Conservation (phyloP, 2,113 vertebrate genomes). For the Corvus cornix region DNA sequence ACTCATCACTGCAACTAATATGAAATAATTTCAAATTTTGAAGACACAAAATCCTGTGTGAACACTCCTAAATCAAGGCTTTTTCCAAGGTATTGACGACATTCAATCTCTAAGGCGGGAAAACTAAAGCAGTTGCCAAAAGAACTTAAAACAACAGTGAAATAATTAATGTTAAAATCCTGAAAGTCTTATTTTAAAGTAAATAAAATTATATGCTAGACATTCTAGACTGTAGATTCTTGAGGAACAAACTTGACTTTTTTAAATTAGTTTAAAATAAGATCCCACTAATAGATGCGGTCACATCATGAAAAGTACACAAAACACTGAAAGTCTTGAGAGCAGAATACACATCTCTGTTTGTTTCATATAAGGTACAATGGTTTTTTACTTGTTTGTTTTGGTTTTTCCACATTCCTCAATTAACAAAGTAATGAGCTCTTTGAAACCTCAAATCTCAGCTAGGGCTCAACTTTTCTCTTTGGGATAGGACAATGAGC, state of each 20-base stretch:
- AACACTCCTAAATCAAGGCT: neutral
- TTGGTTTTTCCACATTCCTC: neutral
- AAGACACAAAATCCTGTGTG: neutral
- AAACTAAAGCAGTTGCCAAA: neutral
- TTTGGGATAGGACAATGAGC: neutral
- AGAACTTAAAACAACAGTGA: neutral
- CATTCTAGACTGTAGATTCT: neutral
- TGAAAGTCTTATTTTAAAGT: neutral
- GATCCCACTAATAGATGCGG: neutral
- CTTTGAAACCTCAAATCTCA: neutral
- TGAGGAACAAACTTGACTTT: neutral
- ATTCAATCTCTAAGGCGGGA: neutral
- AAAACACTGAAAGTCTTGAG: neutral
- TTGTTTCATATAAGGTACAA: neutral
- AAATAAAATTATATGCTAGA: neutral
- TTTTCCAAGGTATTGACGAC: neutral
- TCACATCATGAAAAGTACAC: neutral
- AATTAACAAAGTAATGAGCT: neutral
- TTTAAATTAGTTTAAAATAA: neutral
- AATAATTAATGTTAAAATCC: neutral
- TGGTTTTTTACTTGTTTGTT: rapidly evolving
- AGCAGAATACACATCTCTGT: neutral
- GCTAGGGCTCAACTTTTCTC: neutral
- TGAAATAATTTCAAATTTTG: neutral
- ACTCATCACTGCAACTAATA: neutral